Evolutionary conservation across 2,888 invertebrate species (phyloP).

Genomic region (Stramonita haemastoma): DNA sequence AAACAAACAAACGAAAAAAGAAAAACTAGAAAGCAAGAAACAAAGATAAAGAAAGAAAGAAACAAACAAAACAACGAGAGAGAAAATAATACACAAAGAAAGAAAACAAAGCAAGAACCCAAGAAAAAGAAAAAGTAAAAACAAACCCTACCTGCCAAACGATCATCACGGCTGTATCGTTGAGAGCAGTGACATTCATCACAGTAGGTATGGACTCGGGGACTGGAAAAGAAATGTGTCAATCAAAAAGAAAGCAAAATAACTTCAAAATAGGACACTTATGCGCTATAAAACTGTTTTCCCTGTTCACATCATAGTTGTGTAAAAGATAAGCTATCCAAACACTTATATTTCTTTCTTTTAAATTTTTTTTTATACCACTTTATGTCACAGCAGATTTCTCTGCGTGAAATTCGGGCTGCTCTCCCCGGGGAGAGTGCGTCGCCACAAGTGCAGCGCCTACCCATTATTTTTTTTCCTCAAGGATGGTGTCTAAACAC

Average conservation of each 20-base stretch:
- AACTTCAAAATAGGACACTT: neutral
- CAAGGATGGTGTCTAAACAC: no score
- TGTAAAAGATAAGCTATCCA: no score
- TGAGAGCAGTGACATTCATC: neutral
- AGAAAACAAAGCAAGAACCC: neutral
- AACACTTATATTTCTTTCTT: no score
- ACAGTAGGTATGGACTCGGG: neutral
- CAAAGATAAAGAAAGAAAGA: neutral
- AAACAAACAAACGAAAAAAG: neutral
- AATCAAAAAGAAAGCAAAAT: neutral
- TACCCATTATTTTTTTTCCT: no score
- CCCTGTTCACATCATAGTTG: neutral
- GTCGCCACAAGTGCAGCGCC: no score
- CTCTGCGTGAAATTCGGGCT: no score
- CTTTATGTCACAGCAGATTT: no score
- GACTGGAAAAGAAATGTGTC: neutral
- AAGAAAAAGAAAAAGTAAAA: neutral
- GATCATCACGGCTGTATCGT: neutral
- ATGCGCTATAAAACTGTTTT: neutral
- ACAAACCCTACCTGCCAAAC: neutral
- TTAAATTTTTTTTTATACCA: no score
- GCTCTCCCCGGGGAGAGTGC: no score
- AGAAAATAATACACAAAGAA: neutral
- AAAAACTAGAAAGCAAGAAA: neutral
- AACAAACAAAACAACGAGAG: neutral